A percentile compares a stretch with the other conserved stretches of the same genome.
Conservation (phyloP, 2,113 vertebrate genomes). For the Hypomesus transpacificus region DNA sequence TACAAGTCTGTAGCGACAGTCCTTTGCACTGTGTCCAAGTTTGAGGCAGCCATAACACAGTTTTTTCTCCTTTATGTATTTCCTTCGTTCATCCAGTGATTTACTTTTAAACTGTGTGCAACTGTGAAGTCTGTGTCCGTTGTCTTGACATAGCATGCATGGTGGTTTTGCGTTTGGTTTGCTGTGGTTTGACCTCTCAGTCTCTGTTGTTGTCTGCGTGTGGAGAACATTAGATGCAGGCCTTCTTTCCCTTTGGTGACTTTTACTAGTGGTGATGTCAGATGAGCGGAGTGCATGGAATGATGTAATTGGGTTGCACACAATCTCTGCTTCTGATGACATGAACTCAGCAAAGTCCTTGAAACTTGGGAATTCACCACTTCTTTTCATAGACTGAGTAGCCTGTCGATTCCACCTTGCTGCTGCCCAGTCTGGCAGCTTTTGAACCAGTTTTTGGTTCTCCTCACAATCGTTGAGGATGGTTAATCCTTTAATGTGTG, state of each 20-base stretch:
- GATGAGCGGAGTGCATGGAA: constrained; percentile 5
- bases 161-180: not conserved
- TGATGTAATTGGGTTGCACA: constrained; percentile 19
- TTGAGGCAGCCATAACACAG: not conserved
- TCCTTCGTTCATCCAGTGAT: not conserved
- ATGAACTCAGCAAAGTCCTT: constrained; percentile 17
- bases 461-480: constrained; percentile 9
- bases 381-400: not conserved
- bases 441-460: constrained; percentile 9
- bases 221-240: constrained; percentile 14
- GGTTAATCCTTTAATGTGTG: not conserved
- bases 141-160: not conserved
- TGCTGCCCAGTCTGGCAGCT: constrained; percentile 17
- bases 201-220: constrained; percentile 7
- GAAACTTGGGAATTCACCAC: constrained; percentile 18
- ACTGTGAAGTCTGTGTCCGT: not conserved
- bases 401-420: not conserved
- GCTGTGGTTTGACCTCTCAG: not conserved
- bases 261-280: not conserved
- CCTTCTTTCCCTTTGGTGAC: not conserved
- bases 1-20: not conserved
- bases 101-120: constrained; percentile 1
- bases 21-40: constrained; percentile 13
- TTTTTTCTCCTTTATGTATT: not conserved
- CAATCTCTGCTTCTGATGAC: constrained; percentile 8